Conservation (phyloP, 2,113 vertebrate species). For the Rhynchomys soricoides region DNA sequence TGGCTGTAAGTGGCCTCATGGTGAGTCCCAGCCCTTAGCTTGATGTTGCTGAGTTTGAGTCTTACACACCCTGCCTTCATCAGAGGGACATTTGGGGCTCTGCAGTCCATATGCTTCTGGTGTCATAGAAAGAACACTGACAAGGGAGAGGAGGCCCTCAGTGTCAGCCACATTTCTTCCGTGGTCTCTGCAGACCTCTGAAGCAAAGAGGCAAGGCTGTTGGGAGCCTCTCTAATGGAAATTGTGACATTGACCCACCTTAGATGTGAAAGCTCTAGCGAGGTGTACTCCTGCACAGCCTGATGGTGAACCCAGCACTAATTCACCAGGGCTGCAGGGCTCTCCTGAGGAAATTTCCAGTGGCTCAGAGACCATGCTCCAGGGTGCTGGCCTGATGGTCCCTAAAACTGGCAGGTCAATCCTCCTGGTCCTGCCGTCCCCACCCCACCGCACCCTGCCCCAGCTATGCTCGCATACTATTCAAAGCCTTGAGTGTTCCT, state of each 20-base stretch:
- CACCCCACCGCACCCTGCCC: background rate
- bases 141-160: background rate
- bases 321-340: background rate
- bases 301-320: too few relatives aligned
- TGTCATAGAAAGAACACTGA: too few relatives aligned
- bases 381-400: background rate
- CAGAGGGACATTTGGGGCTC: background rate
- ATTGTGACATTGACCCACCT: background rate
- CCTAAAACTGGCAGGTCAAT: background rate
- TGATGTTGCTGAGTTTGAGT: background rate
- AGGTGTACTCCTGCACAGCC: fast-evolving
- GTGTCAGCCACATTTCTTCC: background rate
- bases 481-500: background rate
- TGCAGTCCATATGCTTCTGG: background rate
- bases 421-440: too few relatives aligned
- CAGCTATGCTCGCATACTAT: background rate
- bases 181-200: background rate
- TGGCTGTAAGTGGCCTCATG: background rate
- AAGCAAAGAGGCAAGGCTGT: background rate
- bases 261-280: background rate
- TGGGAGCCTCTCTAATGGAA: background rate
- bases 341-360: background rate
- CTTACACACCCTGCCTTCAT: background rate
- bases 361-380: background rate
- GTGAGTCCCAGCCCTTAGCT: background rate